Conservation (phyloP, 1,140 invertebrate genomes). For the Neodiprion fabricii region DNA sequence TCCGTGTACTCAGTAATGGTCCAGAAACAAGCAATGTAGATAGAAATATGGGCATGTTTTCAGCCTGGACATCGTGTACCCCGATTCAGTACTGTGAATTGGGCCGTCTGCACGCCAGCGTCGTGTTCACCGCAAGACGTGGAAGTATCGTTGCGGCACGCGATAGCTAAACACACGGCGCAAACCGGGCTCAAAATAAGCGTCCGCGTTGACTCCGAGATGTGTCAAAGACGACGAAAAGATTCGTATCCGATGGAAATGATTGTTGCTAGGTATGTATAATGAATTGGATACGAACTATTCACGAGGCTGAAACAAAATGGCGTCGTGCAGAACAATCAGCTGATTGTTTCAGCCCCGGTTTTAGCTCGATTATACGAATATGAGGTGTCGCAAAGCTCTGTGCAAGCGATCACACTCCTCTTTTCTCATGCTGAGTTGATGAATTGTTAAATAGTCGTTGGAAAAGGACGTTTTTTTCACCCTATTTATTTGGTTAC, state of each 20-base stretch:
- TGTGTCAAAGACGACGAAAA: constrained; percentile 64
- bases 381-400: not conserved
- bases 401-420: not conserved
- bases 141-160: constrained; percentile 61
- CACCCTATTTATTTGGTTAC: constrained; percentile 9
- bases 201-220: constrained; percentile 65
- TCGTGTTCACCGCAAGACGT: constrained; percentile 65
- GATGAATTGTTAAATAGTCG: constrained; percentile 12
- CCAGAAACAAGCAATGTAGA: too few species aligned
- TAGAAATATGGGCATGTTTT: not conserved
- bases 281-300: not conserved
- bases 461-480: constrained; percentile 21
- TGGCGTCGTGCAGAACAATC: too few species aligned
- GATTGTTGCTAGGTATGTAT: constrained; percentile 60
- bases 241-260: constrained; percentile 52
- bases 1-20: too few species aligned
- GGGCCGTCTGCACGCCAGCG: constrained; percentile 69
- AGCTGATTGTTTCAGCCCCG: too few species aligned
- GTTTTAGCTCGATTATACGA: too few species aligned
- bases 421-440: constrained; percentile 3
- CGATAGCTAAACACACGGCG: constrained; percentile 53
- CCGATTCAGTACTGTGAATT: constrained; percentile 67
- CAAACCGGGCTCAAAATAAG: constrained; percentile 61
- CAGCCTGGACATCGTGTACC: constrained; percentile 72
- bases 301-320: not conserved